Conservation (phyloP, 2,797 vertebrate genomes). For the Helostoma temminkii region DNA sequence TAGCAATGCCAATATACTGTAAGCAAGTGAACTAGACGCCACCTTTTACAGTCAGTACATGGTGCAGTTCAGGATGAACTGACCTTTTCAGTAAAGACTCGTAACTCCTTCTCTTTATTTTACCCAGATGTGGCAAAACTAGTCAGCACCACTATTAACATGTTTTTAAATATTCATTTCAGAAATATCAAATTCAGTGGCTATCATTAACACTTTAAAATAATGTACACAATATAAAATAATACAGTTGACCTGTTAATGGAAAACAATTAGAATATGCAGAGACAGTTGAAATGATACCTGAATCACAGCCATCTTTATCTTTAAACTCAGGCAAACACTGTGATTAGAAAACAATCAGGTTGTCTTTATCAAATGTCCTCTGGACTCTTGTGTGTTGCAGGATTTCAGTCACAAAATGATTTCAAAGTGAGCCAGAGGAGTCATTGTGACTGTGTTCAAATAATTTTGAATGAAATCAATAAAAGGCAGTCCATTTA, state of each 20-base stretch:
- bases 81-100: not conserved
- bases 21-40: too few relatives aligned
- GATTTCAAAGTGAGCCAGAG: not conserved
- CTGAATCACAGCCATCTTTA: not conserved
- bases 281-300: slow-evolving; percentile 1
- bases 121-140: too few relatives aligned
- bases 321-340: not conserved
- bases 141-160: not conserved
- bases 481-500: slow-evolving; percentile 60
- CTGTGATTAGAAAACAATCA: not conserved
- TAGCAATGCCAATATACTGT: not conserved
- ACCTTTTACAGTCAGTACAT: not conserved
- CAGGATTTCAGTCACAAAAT: not conserved
- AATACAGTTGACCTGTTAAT: slow-evolving; percentile 1
- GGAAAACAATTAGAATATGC: not conserved
- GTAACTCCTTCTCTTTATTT: not conserved
- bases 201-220: not conserved
- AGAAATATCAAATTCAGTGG: not conserved
- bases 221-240: not conserved
- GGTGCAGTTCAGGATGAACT: not conserved
- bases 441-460: slow-evolving; percentile 12
- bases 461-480: slow-evolving; percentile 22
- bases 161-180: not conserved
- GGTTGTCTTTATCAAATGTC: slow-evolving; percentile 2
- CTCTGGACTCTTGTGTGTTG: not conserved